A percentile compares a stretch with the other conserved stretches of the same genome.
These are phyloP conservation scores for Anolis apletophallus DNA, from an alignment of 2,797 vertebrate species.

Conservation along the genomic window DNA sequence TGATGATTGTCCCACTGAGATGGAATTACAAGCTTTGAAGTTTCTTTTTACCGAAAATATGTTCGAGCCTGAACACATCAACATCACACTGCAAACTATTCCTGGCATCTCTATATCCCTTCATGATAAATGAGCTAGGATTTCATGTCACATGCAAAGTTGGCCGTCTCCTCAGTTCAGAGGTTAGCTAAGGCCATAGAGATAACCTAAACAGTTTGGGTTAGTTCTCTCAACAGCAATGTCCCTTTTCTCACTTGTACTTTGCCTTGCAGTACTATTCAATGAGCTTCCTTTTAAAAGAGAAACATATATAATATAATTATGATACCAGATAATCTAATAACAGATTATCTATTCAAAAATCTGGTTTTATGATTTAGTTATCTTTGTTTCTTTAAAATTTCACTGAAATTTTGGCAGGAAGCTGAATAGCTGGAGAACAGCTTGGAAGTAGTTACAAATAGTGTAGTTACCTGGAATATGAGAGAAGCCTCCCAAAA, in stretches of 20 bases:
- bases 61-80: conserved; percentile 5
- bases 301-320: background rate
- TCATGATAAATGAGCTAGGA: conserved; percentile 35
- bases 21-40: background rate
- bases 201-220: background rate
- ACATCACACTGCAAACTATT: conserved; percentile 9
- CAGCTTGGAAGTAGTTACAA: background rate
- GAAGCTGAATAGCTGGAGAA: background rate
- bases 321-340: background rate
- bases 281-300: background rate
- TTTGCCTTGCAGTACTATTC: background rate
- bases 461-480: background rate
- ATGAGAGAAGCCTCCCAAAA: no score
- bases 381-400: background rate
- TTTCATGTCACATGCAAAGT: conserved; percentile 27
- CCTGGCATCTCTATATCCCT: conserved; percentile 25
- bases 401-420: background rate
- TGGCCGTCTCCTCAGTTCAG: background rate
- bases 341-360: background rate
- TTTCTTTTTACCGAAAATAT: background rate
- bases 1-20: background rate
- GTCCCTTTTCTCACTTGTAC: background rate
- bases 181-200: conserved; percentile 17
- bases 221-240: background rate
- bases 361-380: background rate